phyloP scores from a whole-genome alignment of 2,797 vertebrate genomes.

The Cynopterus sphinx region DNA sequence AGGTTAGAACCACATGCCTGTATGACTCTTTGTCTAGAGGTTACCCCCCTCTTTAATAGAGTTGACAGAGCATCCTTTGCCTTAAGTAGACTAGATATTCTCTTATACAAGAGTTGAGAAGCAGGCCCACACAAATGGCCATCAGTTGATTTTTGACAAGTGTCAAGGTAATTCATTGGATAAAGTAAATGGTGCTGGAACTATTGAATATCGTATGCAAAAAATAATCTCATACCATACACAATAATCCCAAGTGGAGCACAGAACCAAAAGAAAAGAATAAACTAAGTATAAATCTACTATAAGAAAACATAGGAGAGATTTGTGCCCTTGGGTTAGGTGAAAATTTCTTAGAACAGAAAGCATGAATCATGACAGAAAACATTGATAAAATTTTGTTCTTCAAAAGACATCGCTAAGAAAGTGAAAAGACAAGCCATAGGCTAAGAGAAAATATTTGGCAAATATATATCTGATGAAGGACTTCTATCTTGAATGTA shows the following conservation, averaged over 20 bases:
- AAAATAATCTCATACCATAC: neutral
- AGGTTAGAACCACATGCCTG: neutral
- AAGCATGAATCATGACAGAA: neutral
- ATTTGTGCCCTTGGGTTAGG: neutral
- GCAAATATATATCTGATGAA: neutral
- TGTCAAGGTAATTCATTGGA: neutral
- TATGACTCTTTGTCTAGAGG: neutral
- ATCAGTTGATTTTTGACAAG: neutral
- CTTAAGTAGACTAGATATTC: neutral
- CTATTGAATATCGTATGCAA: neutral
- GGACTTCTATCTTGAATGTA: neutral
- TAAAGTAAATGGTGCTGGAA: neutral
- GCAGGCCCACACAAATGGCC: neutral
- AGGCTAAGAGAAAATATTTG: neutral
- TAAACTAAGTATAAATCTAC: neutral
- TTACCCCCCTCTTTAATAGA: neutral
- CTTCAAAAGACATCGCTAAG: neutral
- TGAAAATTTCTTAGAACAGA: neutral
- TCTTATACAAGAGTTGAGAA: neutral
- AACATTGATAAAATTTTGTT: neutral
- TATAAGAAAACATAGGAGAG: neutral
- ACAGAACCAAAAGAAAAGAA: neutral
- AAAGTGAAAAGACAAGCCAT: slow-evolving; percentile 1
- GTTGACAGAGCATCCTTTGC: neutral
- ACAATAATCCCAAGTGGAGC: neutral